Conservation (phyloP, 1,140 invertebrate species). For the Leptopilina clavipes region DNA sequence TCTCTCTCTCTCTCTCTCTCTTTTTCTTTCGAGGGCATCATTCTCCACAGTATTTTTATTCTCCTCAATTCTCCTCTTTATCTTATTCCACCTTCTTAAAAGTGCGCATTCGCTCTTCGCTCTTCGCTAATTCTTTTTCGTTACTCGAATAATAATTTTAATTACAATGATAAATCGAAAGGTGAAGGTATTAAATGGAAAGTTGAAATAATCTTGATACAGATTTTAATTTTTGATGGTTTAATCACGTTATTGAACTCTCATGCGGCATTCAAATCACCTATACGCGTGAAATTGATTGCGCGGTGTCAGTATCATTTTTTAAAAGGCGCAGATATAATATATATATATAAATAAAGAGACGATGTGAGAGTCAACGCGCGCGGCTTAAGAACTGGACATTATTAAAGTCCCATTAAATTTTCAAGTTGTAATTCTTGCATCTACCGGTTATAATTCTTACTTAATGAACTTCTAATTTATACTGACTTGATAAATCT, state of each 20-base stretch:
- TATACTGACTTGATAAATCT: slow-evolving; percentile 31
- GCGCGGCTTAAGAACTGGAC: slow-evolving; percentile 27
- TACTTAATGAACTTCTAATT: slow-evolving; percentile 32
- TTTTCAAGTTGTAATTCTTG: slow-evolving; percentile 34
- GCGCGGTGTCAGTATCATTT: slow-evolving; percentile 29
- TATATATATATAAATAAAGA: background rate
- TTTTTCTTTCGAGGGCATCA: slow-evolving; percentile 45
- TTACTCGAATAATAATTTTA: slow-evolving; percentile 33
- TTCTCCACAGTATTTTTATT: slow-evolving; percentile 3
- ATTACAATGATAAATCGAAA: slow-evolving; percentile 22
- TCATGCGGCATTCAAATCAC: slow-evolving; percentile 18
- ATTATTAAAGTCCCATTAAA: slow-evolving; percentile 34
- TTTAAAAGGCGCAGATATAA: background rate
- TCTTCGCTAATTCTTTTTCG: too few relatives aligned
- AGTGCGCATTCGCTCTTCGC: background rate
- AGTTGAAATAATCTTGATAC: slow-evolving; percentile 17
- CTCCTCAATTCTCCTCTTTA: background rate
- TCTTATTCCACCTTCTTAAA: slow-evolving; percentile 27
- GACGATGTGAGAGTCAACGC: slow-evolving; percentile 12
- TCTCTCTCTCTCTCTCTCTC: slow-evolving; percentile 46
- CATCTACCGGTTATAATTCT: slow-evolving; percentile 34
- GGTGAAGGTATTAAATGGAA: too few relatives aligned
- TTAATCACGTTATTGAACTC: slow-evolving; percentile 26
- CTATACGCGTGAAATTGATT: slow-evolving; percentile 30
- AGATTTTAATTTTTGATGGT: slow-evolving; percentile 34